Percentiles rank a stretch among this genome's conserved stretches.
These are phyloP conservation scores for Lepidonotus clava DNA, from an alignment of 2,888 invertebrate genomes.

Conservation along the genomic window DNA sequence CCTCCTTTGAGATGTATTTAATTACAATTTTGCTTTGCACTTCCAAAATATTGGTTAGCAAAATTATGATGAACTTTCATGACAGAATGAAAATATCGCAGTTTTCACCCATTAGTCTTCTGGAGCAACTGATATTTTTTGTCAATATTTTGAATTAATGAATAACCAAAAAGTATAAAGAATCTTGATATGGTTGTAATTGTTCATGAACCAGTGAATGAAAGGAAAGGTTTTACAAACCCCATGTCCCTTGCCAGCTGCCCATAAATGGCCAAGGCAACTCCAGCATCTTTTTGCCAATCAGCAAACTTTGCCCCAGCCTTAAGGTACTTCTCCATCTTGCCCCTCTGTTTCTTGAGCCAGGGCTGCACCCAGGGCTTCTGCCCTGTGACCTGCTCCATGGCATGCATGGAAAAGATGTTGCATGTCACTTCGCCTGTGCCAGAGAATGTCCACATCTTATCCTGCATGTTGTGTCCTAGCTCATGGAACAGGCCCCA, in stretches of 20 bases:
- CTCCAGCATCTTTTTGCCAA: conserved; percentile 63
- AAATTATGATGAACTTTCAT: too few species aligned
- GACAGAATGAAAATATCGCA: too few species aligned
- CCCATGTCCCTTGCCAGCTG: conserved; percentile 66
- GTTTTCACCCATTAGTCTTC: too few species aligned
- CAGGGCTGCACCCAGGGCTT: conserved; percentile 63
- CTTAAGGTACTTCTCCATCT: conserved; percentile 61
- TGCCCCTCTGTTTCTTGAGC: conserved; percentile 52
- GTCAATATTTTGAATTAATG: too few species aligned
- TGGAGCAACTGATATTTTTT: too few species aligned
- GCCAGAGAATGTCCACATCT: conserved; percentile 65
- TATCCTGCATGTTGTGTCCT: conserved; percentile 69
- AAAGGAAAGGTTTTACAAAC: too few species aligned
- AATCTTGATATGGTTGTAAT: too few species aligned
- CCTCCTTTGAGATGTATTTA: too few species aligned
- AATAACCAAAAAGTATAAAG: too few species aligned
- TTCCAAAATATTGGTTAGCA: too few species aligned
- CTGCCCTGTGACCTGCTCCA: conserved; percentile 60
- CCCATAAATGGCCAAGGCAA: conserved; percentile 66
- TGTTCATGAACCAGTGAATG: too few species aligned
- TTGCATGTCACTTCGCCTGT: conserved; percentile 65
- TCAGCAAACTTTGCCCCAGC: conserved; percentile 60
- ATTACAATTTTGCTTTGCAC: too few species aligned
- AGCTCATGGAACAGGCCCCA: conserved; percentile 70
- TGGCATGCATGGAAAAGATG: conserved; percentile 68